phyloP scores from a whole-genome alignment of 2,888 invertebrate genomes.

The Drosophila yooni region DNA sequence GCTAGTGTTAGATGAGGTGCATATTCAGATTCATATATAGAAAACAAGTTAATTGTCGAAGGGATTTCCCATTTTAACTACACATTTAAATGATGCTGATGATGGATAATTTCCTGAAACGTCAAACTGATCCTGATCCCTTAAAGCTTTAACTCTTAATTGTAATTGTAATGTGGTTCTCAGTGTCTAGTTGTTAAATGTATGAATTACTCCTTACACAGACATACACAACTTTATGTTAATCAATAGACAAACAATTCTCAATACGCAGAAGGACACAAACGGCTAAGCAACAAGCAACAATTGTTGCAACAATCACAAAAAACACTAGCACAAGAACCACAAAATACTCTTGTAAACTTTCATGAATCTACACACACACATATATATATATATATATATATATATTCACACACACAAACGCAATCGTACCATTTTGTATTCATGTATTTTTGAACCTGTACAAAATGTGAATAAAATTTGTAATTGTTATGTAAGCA shows the following conservation, averaged over 20 bases:
- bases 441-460: constrained; percentile 13
- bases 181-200: constrained; percentile 6
- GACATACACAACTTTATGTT: not conserved
- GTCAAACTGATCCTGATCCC: not conserved
- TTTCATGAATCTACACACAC: not conserved
- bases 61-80: too few relatives aligned
- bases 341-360: not conserved
- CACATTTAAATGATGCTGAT: not conserved
- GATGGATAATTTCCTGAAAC: not conserved
- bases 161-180: not conserved
- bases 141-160: not conserved
- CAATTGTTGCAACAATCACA: not conserved
- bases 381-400: not conserved
- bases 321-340: constrained; percentile 5
- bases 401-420: not conserved
- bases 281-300: not conserved
- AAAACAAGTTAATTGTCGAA: not conserved
- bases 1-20: not conserved
- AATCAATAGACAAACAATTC: not conserved
- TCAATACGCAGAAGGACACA: constrained; percentile 5
- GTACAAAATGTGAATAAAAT: constrained; percentile 45
- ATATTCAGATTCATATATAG: not conserved
- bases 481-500: constrained; percentile 35
- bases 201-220: not conserved
- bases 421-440: not conserved